Evolutionary conservation across 2,888 invertebrate species (phyloP).

Genomic region (Dryomyza anilis): DNA sequence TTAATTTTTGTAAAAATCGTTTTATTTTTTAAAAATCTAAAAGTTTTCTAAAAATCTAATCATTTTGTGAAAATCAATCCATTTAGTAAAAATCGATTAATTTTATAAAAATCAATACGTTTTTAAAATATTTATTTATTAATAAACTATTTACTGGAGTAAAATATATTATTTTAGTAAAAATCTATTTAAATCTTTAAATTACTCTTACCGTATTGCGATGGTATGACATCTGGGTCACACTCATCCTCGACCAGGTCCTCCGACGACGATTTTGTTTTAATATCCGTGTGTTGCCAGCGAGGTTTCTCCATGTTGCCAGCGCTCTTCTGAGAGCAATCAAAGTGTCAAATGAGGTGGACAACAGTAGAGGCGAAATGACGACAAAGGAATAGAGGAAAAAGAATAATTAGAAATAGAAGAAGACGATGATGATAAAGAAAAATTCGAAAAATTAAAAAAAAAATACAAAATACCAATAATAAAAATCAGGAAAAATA

Average conservation of each 20-base stretch:
- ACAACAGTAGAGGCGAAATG: neutral
- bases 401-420: neutral
- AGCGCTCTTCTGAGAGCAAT: constrained; percentile 39
- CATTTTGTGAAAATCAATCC: no score
- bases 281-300: constrained; percentile 63
- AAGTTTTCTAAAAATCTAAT: no score
- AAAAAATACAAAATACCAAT: neutral
- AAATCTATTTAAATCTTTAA: no score
- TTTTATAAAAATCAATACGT: no score
- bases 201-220: constrained; percentile 69
- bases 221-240: constrained; percentile 78
- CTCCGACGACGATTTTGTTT: constrained; percentile 59
- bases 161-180: no score
- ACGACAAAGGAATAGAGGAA: neutral
- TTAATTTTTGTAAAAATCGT: no score
- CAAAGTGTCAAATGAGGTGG: neutral
- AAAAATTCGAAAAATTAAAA: neutral
- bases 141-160: no score
- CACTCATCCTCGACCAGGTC: constrained; percentile 60
- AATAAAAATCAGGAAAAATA: neutral
- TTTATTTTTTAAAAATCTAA: no score
- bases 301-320: constrained; percentile 59
- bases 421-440: neutral
- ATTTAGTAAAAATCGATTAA: no score
- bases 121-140: no score